Evolutionary conservation across 2,797 vertebrate species (phyloP).

Genomic region (Manis pentadactyla): DNA sequence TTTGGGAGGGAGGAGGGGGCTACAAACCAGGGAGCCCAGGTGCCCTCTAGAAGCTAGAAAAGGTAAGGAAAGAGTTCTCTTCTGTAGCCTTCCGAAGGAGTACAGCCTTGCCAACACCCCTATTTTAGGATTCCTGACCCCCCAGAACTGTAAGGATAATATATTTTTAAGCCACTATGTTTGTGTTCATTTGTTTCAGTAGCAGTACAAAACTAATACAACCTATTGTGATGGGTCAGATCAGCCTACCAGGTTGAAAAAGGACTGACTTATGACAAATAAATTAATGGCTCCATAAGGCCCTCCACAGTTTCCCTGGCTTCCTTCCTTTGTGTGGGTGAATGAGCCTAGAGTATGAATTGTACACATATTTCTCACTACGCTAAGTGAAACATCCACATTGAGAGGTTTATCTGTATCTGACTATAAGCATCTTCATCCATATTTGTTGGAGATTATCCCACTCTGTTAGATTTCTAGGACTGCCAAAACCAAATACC

Average conservation of each 20-base stretch:
- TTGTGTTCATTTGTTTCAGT: not conserved
- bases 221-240: not conserved
- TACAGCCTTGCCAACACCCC: not conserved
- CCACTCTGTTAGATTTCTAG: not conserved
- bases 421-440: not conserved
- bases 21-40: not conserved
- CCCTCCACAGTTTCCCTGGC: not conserved
- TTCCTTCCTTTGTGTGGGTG: not conserved
- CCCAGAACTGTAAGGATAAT: not conserved
- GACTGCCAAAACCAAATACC: not conserved
- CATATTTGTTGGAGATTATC: not conserved
- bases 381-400: not conserved
- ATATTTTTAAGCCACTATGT: not conserved
- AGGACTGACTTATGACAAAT: not conserved
- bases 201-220: not conserved
- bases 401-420: not conserved
- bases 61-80: not conserved
- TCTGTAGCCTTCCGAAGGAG: not conserved
- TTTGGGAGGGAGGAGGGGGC: not conserved
- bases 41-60: not conserved
- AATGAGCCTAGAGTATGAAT: not conserved
- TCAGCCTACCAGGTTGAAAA: not conserved
- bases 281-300: accelerated
- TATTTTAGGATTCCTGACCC: not conserved
- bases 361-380: not conserved